Evolutionary conservation across 2,797 vertebrate species (phyloP).

Genomic region (Poecilia velifera): DNA sequence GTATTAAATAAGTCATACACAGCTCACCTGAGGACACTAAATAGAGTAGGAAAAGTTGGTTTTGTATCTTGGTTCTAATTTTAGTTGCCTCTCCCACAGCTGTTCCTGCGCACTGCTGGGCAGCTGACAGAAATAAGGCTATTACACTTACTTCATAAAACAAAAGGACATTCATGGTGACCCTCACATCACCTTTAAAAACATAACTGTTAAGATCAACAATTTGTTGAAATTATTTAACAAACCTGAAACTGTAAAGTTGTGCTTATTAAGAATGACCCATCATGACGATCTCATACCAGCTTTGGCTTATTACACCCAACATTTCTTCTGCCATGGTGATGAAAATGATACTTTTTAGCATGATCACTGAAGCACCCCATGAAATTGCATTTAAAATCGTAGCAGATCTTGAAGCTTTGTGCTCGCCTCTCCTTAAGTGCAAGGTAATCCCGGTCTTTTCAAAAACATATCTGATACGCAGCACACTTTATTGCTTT

Average conservation of each 20-base stretch:
- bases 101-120: neutral
- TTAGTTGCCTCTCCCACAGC: no score
- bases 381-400: neutral
- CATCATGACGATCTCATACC: neutral
- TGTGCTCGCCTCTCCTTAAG: neutral
- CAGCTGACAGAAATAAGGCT: neutral
- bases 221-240: neutral
- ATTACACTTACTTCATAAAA: neutral
- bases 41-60: no score
- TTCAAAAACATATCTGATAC: neutral
- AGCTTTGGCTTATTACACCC: neutral
- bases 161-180: neutral
- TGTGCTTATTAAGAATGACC: neutral
- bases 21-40: no score
- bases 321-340: neutral
- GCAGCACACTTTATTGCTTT: neutral
- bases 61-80: neutral
- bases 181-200: no score
- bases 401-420: neutral
- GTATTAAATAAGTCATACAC: no score
- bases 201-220: no score
- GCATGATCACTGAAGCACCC: neutral
- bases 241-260: neutral
- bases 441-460: neutral
- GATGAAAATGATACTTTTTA: neutral